Evolutionary conservation across 2,797 vertebrate genomes (phyloP).

Genomic region (Podargus strigoides): DNA sequence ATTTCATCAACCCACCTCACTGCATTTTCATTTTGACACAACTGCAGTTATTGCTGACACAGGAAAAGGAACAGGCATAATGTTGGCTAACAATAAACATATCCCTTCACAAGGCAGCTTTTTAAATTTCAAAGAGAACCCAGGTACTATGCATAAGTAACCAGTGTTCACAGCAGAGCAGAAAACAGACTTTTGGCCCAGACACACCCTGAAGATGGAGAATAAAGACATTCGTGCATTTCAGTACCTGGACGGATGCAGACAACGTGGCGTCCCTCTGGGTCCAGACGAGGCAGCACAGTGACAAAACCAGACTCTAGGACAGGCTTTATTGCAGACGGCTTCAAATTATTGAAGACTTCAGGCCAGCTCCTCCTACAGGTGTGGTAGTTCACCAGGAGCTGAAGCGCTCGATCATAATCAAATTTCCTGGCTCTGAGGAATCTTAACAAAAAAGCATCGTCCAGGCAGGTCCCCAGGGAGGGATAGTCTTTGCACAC

Average conservation of each 20-base stretch:
- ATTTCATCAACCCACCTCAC: background rate
- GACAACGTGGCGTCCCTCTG: constrained; percentile 87
- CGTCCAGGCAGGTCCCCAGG: constrained; percentile 89
- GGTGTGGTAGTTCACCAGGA: constrained; percentile 92
- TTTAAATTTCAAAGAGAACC: background rate
- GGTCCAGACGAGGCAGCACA: constrained; percentile 86
- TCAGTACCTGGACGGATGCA: constrained; percentile 90
- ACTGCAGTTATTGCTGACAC: background rate
- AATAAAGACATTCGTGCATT: background rate
- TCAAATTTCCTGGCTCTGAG: constrained; percentile 97
- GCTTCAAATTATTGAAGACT: constrained; percentile 90
- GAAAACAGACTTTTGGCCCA: background rate
- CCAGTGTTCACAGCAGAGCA: background rate
- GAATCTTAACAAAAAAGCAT: constrained; percentile 92
- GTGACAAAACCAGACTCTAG: constrained; percentile 94
- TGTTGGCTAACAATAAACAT: fast-evolving
- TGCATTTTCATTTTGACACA: background rate
- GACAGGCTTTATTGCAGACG: constrained; percentile 89
- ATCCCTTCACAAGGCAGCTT: background rate
- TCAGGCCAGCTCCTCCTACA: constrained; percentile 93
- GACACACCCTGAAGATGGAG: fast-evolving
- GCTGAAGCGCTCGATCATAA: constrained; percentile 93
- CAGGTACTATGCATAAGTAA: background rate
- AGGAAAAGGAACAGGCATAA: background rate
- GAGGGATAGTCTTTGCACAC: constrained; percentile 91